These are phyloP conservation scores for Cenopis cana DNA, from an alignment of 2,888 invertebrate genomes.

Conservation along the genomic window DNA sequence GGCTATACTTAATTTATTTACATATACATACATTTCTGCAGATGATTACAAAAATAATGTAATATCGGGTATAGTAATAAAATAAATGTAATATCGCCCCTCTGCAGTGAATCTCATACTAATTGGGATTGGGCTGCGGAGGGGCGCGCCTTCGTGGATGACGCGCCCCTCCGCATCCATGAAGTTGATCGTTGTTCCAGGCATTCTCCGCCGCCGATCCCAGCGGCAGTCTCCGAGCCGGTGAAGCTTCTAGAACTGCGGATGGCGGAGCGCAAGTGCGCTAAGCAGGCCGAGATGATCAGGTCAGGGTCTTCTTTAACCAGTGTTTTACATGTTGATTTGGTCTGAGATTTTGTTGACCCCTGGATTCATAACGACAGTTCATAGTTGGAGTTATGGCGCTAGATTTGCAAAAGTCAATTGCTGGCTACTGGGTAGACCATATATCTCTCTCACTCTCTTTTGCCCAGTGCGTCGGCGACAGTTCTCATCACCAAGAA, in stretches of 20 bases:
- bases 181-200: conserved; percentile 52
- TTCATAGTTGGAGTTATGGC: not conserved
- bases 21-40: too few relatives aligned
- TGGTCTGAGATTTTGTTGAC: too few relatives aligned
- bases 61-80: not conserved
- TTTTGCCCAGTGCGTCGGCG: too few relatives aligned
- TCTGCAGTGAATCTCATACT: too few relatives aligned
- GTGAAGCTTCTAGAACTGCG: conserved; percentile 92
- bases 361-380: too few relatives aligned
- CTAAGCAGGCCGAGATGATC: conserved; percentile 93
- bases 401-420: not conserved
- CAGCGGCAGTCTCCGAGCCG: conserved; percentile 78
- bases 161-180: too few relatives aligned
- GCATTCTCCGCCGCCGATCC: conserved; percentile 81
- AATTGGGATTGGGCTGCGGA: too few relatives aligned
- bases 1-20: too few relatives aligned
- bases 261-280: conserved; percentile 93
- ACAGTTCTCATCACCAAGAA: too few relatives aligned
- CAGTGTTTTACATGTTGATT: not conserved
- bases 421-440: not conserved
- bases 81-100: too few relatives aligned
- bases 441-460: too few relatives aligned
- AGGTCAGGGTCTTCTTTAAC: conserved; percentile 62
- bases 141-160: too few relatives aligned
- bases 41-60: not conserved